Percentiles rank a stretch among this genome's conserved stretches.
These are phyloP conservation scores for Sceloporus tristichus DNA, from an alignment of 2,113 vertebrate species.

Conservation along the genomic window DNA sequence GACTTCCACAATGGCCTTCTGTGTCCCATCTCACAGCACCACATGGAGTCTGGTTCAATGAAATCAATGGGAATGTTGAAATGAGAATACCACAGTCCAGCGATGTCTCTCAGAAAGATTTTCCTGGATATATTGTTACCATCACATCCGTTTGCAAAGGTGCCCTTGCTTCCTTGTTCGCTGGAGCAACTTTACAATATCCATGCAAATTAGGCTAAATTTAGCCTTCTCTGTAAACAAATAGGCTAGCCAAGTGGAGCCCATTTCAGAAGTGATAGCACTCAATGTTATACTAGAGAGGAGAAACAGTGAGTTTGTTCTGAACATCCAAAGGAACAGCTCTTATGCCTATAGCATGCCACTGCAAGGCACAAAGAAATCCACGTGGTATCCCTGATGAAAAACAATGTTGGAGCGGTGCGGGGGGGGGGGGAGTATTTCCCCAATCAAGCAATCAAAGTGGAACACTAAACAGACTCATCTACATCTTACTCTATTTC, in stretches of 20 bases:
- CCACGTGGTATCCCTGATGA: neutral
- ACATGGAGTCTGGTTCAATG: neutral
- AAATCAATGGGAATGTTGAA: neutral
- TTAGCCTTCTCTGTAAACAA: conserved; percentile 25
- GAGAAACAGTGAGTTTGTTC: neutral
- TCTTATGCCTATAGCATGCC: neutral
- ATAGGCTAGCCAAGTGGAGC: neutral
- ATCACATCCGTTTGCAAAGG: neutral
- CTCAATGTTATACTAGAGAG: neutral
- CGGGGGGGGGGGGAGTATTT: too few species aligned
- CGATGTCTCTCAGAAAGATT: neutral
- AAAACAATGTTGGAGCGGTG: neutral
- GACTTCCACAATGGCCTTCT: neutral
- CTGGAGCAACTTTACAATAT: conserved; percentile 3
- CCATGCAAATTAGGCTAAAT: conserved; percentile 16
- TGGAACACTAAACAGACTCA: neutral
- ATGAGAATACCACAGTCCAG: neutral
- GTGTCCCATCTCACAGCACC: neutral
- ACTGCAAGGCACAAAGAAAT: neutral
- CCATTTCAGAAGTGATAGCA: neutral
- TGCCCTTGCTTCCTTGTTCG: neutral
- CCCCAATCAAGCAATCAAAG: neutral
- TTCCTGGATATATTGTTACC: conserved; percentile 3
- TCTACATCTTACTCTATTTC: neutral
- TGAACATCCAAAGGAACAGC: too few species aligned